Evolutionary conservation across 1,140 invertebrate genomes (phyloP), one percentile per base, ranked within the genome.

Genomic region (Microplitis demolitor): DNA sequence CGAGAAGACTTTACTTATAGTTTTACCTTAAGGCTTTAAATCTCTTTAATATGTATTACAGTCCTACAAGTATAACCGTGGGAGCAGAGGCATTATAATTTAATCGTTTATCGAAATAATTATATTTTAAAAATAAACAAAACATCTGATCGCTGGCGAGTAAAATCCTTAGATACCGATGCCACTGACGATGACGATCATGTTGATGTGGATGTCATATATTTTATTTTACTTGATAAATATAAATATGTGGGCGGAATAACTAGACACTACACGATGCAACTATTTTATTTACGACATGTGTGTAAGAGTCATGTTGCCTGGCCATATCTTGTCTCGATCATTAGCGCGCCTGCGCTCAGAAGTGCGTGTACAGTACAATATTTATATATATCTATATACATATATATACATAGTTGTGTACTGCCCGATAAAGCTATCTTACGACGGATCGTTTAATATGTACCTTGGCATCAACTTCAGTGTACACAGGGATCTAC

Each of bases 231-330:
- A 58, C 31, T 58, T 58, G 9, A 58, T 16, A 58, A 58, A 58
- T 58, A 9, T 5, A 51, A 6, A n/a, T 66, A 34, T 58, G 58
- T 69, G 35, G 63, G 63, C 24, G 34, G 63, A 66, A 45, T 14
- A 66, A 14, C 14, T 37, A 60, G 16, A 54, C 11, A 39, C 51
- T 66, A 58, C 45, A 64, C 69, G 54, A 69, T 69, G 73, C 54
- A 64, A 67, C 66, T 71, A 75, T 45, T 76, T 76, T 73, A 76
- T 76, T 73, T 75, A 69, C 69, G 69, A 72, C 50, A 67, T n/a
- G 62, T 35, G 53, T 14, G 39, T 16, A 53, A 6, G 37, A 53
- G n/a, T 73, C 69, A 68, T 51, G 60, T 60, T 63, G 51, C 66
- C 58, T 53, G n/a, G 54, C 37, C 61, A 66, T 69, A 71, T 64